phyloP scores from a whole-genome alignment of 2,888 invertebrate genomes.

The Camptogramma bilineatum region DNA sequence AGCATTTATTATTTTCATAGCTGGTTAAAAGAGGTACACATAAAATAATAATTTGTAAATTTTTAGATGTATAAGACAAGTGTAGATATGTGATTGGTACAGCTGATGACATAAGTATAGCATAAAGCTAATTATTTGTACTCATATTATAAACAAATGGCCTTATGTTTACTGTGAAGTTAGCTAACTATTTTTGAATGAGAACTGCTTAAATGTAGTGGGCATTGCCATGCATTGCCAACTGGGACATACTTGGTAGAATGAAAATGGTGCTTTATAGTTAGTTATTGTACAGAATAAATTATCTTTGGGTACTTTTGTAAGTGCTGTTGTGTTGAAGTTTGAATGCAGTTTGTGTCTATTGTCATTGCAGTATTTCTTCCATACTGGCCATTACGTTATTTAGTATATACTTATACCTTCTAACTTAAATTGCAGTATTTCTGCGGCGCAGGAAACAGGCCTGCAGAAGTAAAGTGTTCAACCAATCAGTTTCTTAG shows the following conservation, averaged over 20 bases:
- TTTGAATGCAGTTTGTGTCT: conserved; percentile 39
- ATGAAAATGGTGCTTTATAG: conserved; percentile 84
- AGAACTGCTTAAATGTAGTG: conserved; percentile 38
- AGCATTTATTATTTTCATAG: conserved; percentile 43
- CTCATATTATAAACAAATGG: conserved; percentile 55
- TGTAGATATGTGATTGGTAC: conserved; percentile 42
- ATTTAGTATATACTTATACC: not conserved
- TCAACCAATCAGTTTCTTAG: not conserved
- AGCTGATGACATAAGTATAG: conserved; percentile 42
- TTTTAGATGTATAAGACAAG: conserved; percentile 43
- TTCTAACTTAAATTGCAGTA: not conserved
- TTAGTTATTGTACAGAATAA: conserved; percentile 85
- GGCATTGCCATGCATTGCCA: conserved; percentile 67
- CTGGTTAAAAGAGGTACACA: conserved; percentile 84
- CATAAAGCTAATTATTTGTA: conserved; percentile 44
- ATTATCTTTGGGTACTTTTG: conserved; percentile 79
- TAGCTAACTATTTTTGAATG: conserved; percentile 50
- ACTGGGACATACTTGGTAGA: conserved; percentile 64
- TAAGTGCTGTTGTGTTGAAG: conserved; percentile 65
- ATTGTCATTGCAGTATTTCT: conserved; percentile 17
- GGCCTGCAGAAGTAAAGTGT: too few relatives aligned
- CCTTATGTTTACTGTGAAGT: conserved; percentile 63
- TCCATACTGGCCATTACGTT: conserved; percentile 23
- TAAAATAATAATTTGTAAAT: conserved; percentile 78
- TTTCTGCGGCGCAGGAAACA: not conserved